Evolutionary conservation across 2,113 vertebrate genomes (phyloP), one percentile per base, ranked within the genome.

Genomic region (Polyodon spathula): DNA sequence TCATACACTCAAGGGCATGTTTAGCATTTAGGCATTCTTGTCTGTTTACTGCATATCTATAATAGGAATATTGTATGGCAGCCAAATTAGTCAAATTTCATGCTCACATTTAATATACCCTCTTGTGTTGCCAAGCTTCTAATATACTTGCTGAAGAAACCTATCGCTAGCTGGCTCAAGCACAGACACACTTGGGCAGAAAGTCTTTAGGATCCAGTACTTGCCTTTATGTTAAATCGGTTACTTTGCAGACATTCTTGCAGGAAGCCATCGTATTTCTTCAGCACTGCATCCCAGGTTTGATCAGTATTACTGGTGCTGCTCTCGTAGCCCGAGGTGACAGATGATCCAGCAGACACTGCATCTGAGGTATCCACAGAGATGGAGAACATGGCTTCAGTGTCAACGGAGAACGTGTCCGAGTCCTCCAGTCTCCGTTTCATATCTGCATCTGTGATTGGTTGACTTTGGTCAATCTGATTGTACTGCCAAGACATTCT

Each of bases 291-390:
- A 48, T 89, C 84, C 88, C 90, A 92, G 66, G 68, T 69, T 2
- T 70, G 74, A 60, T 88, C 81, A 2, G 72, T 70, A 61, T 70
- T 69, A 0, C 78, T 74, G 2, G 78, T 79, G 15, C 78, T 63
- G 11, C 87, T 90, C 66, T 86, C 84, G 0, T 89, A 90, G 57
- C 89, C 86, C 0, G 85, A 92, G 51, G 89, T 92, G 72, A 88
- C 73, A 8, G 89, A 86, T 42, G 88, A 88, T 8, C 63, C 73
- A 59, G 81, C 78, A 9, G 83, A 83, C 3, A 76, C 73, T 1
- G 83, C 76, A 66, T 87, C 90, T 0, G 66, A 90, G 58, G 74
- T 74, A 40, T 65, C 82, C 64, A 78, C 68, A 1, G 78, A 83
- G 61, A 72, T 71, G 0, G 80, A 84, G 64, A 82, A 68, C 0